Percentiles rank a stretch among this genome's conserved stretches.
phyloP scores from a whole-genome alignment of 2,797 vertebrate species.

The Macropus fuliginosus region DNA sequence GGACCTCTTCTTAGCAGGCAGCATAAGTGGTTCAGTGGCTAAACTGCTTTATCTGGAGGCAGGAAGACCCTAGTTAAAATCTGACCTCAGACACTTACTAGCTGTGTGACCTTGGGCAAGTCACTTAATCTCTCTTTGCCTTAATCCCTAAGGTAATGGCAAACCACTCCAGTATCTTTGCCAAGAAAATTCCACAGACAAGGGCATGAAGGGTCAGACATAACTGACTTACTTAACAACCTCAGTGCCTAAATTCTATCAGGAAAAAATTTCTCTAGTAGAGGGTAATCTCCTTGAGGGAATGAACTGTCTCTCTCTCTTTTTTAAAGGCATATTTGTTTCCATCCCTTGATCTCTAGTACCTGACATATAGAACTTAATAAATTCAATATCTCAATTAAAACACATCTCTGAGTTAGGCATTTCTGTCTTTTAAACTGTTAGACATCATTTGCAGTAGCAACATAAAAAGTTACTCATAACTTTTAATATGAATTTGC shows the following conservation, averaged over 20 bases:
- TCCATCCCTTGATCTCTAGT: neutral
- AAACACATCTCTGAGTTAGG: neutral
- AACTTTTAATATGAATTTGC: neutral
- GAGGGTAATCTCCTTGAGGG: neutral
- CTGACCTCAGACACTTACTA: slow-evolving; percentile 57
- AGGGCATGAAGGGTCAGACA: neutral
- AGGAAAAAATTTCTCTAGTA: neutral
- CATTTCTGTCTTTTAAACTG: neutral
- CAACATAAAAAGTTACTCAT: neutral
- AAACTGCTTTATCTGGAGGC: slow-evolving; percentile 60
- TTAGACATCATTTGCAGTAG: neutral
- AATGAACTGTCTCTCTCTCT: neutral
- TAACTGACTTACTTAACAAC: neutral
- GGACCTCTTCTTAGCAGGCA: neutral
- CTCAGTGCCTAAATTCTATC: neutral
- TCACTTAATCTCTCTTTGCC: slow-evolving; percentile 11
- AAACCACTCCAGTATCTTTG: neutral
- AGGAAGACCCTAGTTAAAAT: slow-evolving; percentile 57
- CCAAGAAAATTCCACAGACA: neutral
- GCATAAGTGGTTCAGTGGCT: slow-evolving; percentile 3
- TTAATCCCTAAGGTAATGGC: neutral
- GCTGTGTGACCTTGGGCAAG: slow-evolving; percentile 19
- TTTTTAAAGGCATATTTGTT: neutral
- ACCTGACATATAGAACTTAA: neutral
- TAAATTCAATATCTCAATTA: neutral